Percentiles rank a stretch among this genome's conserved stretches.
phyloP scores from a whole-genome alignment of 2,888 invertebrate genomes.

The Labia minor region DNA sequence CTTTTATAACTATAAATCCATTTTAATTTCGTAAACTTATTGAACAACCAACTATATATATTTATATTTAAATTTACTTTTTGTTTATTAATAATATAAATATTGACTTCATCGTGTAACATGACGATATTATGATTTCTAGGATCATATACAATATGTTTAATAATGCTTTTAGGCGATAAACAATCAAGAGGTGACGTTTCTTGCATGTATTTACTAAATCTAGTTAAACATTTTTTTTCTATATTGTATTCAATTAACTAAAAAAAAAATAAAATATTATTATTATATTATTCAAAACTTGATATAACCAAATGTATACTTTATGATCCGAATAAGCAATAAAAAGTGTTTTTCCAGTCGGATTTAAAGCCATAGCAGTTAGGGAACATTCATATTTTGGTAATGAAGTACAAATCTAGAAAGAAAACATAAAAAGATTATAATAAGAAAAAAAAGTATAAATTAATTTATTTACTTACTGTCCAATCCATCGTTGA shows the following conservation, averaged over 20 bases:
- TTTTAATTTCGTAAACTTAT: too few species aligned
- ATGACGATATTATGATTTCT: conserved; percentile 52
- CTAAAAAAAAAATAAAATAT: conserved; percentile 18
- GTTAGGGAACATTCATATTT: conserved; percentile 58
- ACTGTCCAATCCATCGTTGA: conserved; percentile 32
- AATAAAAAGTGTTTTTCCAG: conserved; percentile 49
- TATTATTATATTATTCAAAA: background rate
- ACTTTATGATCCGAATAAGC: conserved; percentile 74
- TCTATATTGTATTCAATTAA: conserved; percentile 18
- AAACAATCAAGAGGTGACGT: conserved; percentile 48
- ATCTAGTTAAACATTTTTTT: conserved; percentile 38
- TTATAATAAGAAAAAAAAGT: conserved; percentile 15
- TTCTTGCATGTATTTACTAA: conserved; percentile 46
- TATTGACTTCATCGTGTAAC: conserved; percentile 58
- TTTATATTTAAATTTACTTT: conserved; percentile 36
- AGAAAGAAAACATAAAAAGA: conserved; percentile 26
- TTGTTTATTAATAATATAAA: conserved; percentile 49
- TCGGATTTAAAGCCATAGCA: conserved; percentile 56
- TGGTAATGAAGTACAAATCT: conserved; percentile 52
- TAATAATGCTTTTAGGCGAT: conserved; percentile 46
- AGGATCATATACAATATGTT: conserved; percentile 52
- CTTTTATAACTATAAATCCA: too few species aligned
- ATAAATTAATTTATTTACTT: conserved; percentile 18
- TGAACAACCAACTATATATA: background rate
- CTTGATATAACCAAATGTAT: conserved; percentile 22